phyloP scores from a whole-genome alignment of 2,113 vertebrate species.

The Leptobrachium ailaonicum region DNA sequence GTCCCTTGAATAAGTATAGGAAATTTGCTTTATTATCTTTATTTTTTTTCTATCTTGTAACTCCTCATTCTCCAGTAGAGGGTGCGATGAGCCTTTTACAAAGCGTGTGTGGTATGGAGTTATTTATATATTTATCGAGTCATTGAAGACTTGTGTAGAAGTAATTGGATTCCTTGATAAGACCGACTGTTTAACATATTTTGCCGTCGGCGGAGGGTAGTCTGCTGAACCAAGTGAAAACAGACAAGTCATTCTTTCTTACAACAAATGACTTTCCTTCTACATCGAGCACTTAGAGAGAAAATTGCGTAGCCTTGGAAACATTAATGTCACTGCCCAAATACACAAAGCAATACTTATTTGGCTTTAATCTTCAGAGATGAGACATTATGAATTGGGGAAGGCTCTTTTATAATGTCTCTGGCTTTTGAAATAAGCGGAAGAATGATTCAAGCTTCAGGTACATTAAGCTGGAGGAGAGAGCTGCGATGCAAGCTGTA shows the following conservation, averaged over 20 bases:
- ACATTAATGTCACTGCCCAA: background rate
- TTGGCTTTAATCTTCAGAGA: constrained; percentile 1
- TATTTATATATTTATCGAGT: background rate
- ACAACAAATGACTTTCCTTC: background rate
- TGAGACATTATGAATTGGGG: background rate
- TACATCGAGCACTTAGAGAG: background rate
- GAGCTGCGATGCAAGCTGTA: too few relatives aligned
- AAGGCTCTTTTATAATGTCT: background rate
- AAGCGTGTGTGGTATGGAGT: background rate
- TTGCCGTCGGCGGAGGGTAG: too few relatives aligned
- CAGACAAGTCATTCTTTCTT: background rate
- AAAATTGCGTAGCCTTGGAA: background rate
- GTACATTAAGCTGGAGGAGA: background rate
- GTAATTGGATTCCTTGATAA: background rate
- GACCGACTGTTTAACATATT: too few relatives aligned
- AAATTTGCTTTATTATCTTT: too few relatives aligned
- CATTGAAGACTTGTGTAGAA: background rate
- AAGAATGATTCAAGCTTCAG: background rate
- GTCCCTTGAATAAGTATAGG: too few relatives aligned
- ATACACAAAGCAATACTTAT: constrained; percentile 3
- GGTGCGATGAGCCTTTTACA: background rate
- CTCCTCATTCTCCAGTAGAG: constrained; percentile 8
- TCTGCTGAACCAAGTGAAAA: too few relatives aligned
- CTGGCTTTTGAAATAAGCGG: too few relatives aligned
- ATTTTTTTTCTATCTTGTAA: background rate